Base-by-base conservation (phyloP, 2,113 vertebrate species). In the Laticauda laticaudata region DNA sequence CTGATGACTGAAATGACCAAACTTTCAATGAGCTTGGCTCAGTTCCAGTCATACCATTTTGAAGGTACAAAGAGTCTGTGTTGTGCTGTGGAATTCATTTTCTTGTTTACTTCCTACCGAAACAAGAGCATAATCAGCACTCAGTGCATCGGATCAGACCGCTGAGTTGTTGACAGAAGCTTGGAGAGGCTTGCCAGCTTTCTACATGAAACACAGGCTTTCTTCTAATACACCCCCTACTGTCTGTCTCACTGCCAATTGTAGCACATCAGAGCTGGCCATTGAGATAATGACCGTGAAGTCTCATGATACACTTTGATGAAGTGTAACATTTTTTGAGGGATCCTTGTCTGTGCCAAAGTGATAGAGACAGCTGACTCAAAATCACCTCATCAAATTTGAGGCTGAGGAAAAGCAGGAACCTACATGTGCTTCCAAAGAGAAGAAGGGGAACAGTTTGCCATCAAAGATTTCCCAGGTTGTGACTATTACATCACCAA, bases 91-190 rank as follows among this genome's bases (percentile, higher is more conserved):
- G 98, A 98, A 98, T 98, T 98, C 97, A 98, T 98, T 98, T 98
- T 98, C 98, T 98, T 98, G 98, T 98, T 98, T 98, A 98, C 98
- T 98, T 98, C 98, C 98, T 98, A 97, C 97, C 98, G 98, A 98
- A 98, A 98, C 98, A 98, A 98, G 98, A 97, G 97, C 97, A 98
- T 98, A 98, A 98, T 98, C 98, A 98, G 97, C 98, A 97, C 98
- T 98, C 98, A 97, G 97, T 97, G 97, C 98, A 97, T 98, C 93
- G 95, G 97, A 98, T 98, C 97, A 97, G 97, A 97, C 97, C 23
- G 94, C 93, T 95, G 98, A 98, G 98, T 97, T 98, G 98, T 98
- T 98, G 98, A 98, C 98, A 98, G 98, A 98, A 98, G 97, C 97
- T 98, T 97, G 97, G 97, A 98, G 96, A 95, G 95, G 95, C 95